phyloP scores from a whole-genome alignment of 1,140 invertebrate genomes.

The Drosophila nannoptera region DNA sequence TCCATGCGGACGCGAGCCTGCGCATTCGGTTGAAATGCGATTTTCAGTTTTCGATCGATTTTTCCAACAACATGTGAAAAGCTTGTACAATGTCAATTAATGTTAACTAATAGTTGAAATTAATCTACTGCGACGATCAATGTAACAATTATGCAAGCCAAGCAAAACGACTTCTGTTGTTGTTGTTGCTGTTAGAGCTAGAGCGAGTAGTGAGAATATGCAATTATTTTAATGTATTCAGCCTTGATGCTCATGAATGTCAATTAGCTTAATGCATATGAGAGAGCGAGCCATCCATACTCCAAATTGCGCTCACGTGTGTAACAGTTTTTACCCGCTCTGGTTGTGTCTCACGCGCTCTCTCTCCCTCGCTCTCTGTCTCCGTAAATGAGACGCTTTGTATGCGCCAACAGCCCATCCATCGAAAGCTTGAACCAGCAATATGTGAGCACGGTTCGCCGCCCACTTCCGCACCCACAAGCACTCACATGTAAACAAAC shows the following conservation, averaged over 20 bases:
- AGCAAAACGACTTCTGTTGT: slow-evolving; percentile 17
- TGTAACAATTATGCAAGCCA: slow-evolving; percentile 61
- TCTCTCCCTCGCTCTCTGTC: slow-evolving; percentile 15
- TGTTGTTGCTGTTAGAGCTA: slow-evolving; percentile 40
- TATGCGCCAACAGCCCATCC: slow-evolving; percentile 56
- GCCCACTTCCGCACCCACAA: slow-evolving; percentile 55
- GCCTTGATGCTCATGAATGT: slow-evolving; percentile 74
- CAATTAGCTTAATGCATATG: slow-evolving; percentile 59
- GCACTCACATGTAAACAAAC: not conserved
- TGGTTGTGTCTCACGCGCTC: slow-evolving; percentile 4
- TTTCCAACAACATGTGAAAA: slow-evolving; percentile 50
- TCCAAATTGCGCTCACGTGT: slow-evolving; percentile 26
- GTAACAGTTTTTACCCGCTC: slow-evolving; percentile 1
- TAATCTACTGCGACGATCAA: slow-evolving; percentile 48
- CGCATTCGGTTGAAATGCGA: slow-evolving; percentile 22
- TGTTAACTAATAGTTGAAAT: slow-evolving; percentile 34
- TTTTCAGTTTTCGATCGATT: slow-evolving; percentile 57
- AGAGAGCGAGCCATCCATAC: slow-evolving; percentile 25
- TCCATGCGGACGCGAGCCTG: slow-evolving; percentile 18
- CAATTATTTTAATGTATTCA: slow-evolving; percentile 75
- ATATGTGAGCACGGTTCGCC: slow-evolving; percentile 32
- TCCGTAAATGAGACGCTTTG: slow-evolving; percentile 66
- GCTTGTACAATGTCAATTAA: slow-evolving; percentile 23
- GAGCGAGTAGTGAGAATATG: slow-evolving; percentile 53
- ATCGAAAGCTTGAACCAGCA: slow-evolving; percentile 25